Evolutionary conservation across 30 jellyfish, hydroid and myxozoan genomes (phyloP), one percentile per base, ranked within the genome.

Genomic region (Chironex yamaguchii): DNA sequence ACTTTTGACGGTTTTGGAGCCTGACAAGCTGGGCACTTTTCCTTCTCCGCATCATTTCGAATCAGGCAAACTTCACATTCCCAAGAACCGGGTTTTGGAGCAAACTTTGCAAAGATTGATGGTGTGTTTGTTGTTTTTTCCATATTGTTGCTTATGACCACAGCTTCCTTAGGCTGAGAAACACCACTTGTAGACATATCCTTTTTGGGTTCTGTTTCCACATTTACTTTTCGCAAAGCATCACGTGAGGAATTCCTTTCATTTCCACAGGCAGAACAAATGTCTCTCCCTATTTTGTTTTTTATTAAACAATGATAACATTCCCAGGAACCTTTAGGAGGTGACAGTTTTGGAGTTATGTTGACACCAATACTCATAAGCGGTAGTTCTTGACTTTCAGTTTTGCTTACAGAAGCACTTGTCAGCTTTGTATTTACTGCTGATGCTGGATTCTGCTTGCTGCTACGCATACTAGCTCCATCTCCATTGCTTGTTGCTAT

Each of bases 191-290:
- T 49, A 0, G 66, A 23, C 17, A 52, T 29, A 34, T 35, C 21
- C 14, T 73, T 67, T 67, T 64, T 82, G 32, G 34, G 48, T 4
- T 70, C 31, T 4, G 58, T 42, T 17, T 42, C 58, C 17, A 17
- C 17, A 42, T 6, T 17, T 42, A 9, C 17, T 17, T 6, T 42
- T 42, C 58, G 9, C 58, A 42, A 9, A 42, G 13, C 9, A 6
- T 17, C 58, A 6, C 17, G 58, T 42, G 17, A 9, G 9, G 58
- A 42, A 42, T 6, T 42, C 17, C 58, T 9, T 17, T 42, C 58
- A 42, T 42, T 42, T 42, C 58, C 58, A 42, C 97, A 91, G 11
- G 98, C 97, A 28, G 66, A 68, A 71, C 98, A 85, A 26, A 58
- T 34, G 0, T n/a, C 76, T 3, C 42, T 34, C 0, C 31, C 86